phyloP scores from a whole-genome alignment of 2,113 vertebrate species.

The Myiozetetes cayanensis region DNA sequence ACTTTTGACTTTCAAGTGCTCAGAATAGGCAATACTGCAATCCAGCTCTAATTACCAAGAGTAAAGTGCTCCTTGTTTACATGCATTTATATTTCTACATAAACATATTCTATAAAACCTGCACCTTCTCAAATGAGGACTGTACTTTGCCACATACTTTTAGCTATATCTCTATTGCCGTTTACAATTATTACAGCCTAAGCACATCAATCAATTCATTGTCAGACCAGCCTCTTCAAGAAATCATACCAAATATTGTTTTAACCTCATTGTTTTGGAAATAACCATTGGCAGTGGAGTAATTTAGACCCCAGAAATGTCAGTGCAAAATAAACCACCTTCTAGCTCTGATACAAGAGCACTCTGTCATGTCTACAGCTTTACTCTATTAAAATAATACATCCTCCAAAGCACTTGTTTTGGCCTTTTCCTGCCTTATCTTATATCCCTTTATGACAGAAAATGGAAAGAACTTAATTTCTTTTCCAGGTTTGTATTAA shows the following conservation, averaged over 20 bases:
- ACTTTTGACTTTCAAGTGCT: neutral
- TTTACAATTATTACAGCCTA: neutral
- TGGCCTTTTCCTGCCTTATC: neutral
- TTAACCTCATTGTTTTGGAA: constrained; percentile 21
- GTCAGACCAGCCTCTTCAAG: neutral
- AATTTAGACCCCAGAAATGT: constrained; percentile 12
- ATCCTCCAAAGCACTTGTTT: constrained; percentile 20
- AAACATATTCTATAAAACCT: neutral
- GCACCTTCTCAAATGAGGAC: neutral
- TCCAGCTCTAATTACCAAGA: neutral
- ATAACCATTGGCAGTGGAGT: neutral
- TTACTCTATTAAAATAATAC: constrained; percentile 27
- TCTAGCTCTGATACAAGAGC: neutral
- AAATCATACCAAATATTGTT: neutral
- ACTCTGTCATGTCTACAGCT: neutral
- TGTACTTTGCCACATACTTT: neutral
- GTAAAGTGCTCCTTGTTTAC: neutral
- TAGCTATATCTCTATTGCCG: neutral
- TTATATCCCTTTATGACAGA: neutral
- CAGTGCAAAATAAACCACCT: neutral
- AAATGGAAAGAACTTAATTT: constrained; percentile 26
- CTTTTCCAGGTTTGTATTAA: neutral
- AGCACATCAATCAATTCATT: neutral
- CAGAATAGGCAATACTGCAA: neutral
- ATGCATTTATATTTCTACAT: neutral